Evolutionary conservation across 2,888 invertebrate species (phyloP), one percentile per base, ranked within the genome.

Genomic region (Ypsolopha sequella): DNA sequence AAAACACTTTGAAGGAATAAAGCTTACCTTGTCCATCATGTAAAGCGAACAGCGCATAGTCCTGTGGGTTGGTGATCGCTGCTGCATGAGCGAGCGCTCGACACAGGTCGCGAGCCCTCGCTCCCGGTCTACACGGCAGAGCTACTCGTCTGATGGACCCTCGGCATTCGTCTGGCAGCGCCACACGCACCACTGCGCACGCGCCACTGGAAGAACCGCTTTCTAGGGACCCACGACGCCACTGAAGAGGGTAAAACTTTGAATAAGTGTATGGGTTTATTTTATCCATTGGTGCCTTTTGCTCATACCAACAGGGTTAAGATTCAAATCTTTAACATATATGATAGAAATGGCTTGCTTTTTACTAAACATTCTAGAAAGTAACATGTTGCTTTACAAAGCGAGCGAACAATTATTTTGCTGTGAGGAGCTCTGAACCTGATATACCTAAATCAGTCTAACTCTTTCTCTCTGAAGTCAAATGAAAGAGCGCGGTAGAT

Each of bases 1-100:
- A 24, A 24, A 24, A 24, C 2, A 3, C 2, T 24, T 24, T 24
- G 2, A 24, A 3, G 24, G 24, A 24, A 38, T 38, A 38, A 38
- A 7, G 54, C 67, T 69, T 76, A 95, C 95, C 95, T 89, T 96
- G 94, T 61, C 96, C 96, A 68, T 96, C 94, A 52, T 95, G 93
- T 54, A 97, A 85, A 58, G 95, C 93, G 70, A 95, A 98, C 52
- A 98, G 89, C 52, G 95, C 96, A 72, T 97, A 98, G 77, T 98
- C 98, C 79, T 97, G 97, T 13, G 98, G 96, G 81, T 98, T 98
- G 53, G 97, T 97, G 61, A 98, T 96, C 67, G 95, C 92, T 53
- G 97, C 95, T 70, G 97, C 97, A 73, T 97, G 97, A 11, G 98
- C 98, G 52, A 98, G 94, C 68, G 97, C 95, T 50, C 96, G 93